A percentile compares a stretch with the other conserved stretches of the same genome.
These are phyloP conservation scores for Mnemiopsis leidyi DNA, from an alignment of 37 sponge, comb jelly and placozoan species.

Conservation along the genomic window DNA sequence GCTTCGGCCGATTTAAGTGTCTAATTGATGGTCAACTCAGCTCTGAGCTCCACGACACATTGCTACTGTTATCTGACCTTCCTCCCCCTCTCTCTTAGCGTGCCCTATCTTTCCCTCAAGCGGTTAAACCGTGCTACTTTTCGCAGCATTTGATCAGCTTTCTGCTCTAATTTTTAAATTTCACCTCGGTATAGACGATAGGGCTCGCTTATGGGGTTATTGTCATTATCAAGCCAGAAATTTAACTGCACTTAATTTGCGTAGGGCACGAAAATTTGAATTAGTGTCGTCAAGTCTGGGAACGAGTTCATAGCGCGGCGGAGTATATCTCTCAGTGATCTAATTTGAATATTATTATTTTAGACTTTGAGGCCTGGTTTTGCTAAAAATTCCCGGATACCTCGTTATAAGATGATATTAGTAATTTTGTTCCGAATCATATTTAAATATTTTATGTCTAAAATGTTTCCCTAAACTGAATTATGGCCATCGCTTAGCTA, in stretches of 20 bases:
- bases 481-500: background rate
- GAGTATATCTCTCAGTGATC: background rate
- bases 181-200: background rate
- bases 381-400: background rate
- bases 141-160: background rate
- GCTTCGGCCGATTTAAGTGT: conserved; percentile 18
- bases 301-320: background rate
- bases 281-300: background rate
- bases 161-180: background rate
- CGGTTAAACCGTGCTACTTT: background rate
- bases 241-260: background rate
- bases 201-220: background rate
- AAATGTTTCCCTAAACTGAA: background rate
- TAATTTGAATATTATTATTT: conserved; percentile 34
- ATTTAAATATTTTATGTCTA: conserved; percentile 42
- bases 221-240: background rate
- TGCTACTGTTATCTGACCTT: background rate
- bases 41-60: background rate
- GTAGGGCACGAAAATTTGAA: conserved; percentile 25
- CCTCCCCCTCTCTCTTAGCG: background rate
- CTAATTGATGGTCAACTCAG: background rate
- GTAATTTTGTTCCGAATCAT: conserved; percentile 16
- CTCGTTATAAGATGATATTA: conserved; percentile 9
- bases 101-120: too few species aligned
- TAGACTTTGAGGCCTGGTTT: background rate